Evolutionary conservation across 2,797 vertebrate species (phyloP), one percentile per base, ranked within the genome.

Genomic region (Syngnathus rostellatus): DNA sequence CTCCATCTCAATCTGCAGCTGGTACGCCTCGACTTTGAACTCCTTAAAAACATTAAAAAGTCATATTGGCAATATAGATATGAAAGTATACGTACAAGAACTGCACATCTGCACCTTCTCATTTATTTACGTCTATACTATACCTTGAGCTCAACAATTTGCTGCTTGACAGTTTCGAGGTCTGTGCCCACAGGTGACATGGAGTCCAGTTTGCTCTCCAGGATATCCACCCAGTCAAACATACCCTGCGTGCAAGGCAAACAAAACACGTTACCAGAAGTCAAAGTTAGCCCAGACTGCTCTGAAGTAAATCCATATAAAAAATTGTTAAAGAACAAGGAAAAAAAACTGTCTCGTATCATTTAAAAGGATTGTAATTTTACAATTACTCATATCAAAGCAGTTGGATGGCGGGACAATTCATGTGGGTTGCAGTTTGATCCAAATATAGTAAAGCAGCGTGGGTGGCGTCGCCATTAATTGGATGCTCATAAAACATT

Each of bases 1-100:
- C 88, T 99, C 97, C 94, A 98, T 95, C 87, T 99, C 97, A 67
- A 99, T 99, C 89, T 98, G 97, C 41, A 98, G 95, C 71, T 98
- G 96, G 86, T 99, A 98, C 0, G 94, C 91, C 76, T 96, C 97
- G 10, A 90, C 90, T 89, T 98, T 99, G 87, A 95, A 99, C 92
- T 94, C 93, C 97, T 99, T 66, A 43, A 62, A 39, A 16, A 81
- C 1, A 41, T 62, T 17, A 73, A 31, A 46, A 51, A 8, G 40
- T 41, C 16, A 41, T 19, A 41, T 61, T 61, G 59, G 1, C 6
- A 31, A 55, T 55, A 25, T 12, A 55, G 17, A 50, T 50, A n/a
- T 7, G 2, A 25, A 55, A 14, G 54, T 14, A 55, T 7, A 31
- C 43, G 31, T 31, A 41, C 59, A 50, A 4, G 31, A 11, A 57